Conservation (phyloP, 2,113 vertebrate genomes). For the Laticauda laticaudata region DNA sequence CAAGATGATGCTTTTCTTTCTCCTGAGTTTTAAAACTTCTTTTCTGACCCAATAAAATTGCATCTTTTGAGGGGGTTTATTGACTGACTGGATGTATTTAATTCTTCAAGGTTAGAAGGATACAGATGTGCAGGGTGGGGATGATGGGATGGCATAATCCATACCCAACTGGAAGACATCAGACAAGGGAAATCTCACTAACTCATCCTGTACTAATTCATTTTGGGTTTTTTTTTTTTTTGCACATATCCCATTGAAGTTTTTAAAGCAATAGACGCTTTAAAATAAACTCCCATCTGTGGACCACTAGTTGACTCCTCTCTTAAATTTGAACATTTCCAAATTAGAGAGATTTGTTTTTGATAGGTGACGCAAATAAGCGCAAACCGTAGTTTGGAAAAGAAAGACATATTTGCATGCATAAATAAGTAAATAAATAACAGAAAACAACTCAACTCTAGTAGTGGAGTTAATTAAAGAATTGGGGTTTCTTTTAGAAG, state of each 20-base stretch:
- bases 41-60: not conserved
- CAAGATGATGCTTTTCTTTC: not conserved
- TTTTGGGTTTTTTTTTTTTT: not conserved
- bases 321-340: slow-evolving; percentile 48
- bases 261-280: not conserved
- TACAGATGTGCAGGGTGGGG: not conserved
- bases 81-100: not conserved
- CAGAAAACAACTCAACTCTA: slow-evolving; percentile 35
- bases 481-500: slow-evolving; percentile 30
- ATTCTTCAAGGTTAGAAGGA: not conserved
- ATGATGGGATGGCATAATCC: not conserved
- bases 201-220: not conserved
- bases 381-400: slow-evolving; percentile 45
- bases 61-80: not conserved
- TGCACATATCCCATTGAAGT: not conserved
- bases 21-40: not conserved
- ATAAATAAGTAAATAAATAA: slow-evolving; percentile 1
- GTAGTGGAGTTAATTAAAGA: slow-evolving; percentile 24
- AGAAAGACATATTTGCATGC: slow-evolving; percentile 2
- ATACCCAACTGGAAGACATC: not conserved
- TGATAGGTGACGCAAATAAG: slow-evolving; percentile 48
- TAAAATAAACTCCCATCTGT: not conserved
- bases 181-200: not conserved
- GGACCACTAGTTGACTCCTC: not conserved
- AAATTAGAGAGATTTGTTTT: slow-evolving; percentile 42